A percentile compares a stretch with the other conserved stretches of the same genome.
phyloP scores from a whole-genome alignment of 2,113 vertebrate species.

The Eidolon helvum region DNA sequence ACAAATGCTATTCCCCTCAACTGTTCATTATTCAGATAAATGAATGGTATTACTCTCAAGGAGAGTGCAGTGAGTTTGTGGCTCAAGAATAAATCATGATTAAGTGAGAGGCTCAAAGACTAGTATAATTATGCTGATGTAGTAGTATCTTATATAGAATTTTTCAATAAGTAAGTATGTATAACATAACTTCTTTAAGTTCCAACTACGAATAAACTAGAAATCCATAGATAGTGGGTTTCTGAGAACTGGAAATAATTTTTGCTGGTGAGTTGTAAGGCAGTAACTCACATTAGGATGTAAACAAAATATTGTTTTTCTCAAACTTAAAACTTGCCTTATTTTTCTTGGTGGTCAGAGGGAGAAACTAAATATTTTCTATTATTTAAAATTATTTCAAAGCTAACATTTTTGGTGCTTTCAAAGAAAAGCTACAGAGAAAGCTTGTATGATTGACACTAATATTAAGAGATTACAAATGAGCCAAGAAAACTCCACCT shows the following conservation, averaged over 20 bases:
- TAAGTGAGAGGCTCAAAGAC: neutral
- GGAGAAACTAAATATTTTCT: neutral
- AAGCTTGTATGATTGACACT: neutral
- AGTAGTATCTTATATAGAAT: neutral
- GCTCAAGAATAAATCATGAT: neutral
- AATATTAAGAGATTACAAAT: neutral
- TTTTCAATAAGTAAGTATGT: neutral
- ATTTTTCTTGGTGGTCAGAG: neutral
- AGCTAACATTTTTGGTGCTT: neutral
- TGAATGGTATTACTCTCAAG: neutral
- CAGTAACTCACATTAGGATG: neutral
- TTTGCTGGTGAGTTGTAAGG: neutral
- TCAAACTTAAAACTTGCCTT: neutral
- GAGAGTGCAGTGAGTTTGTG: neutral
- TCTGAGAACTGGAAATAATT: neutral
- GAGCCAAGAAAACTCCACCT: neutral
- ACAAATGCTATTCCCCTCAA: neutral
- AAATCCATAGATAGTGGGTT: neutral
- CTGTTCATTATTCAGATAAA: neutral
- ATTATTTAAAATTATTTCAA: neutral
- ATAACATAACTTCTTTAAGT: neutral
- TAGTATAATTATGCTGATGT: neutral
- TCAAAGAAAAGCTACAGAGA: constrained; percentile 22
- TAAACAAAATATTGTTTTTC: neutral
- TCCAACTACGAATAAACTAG: neutral